Conservation (phyloP, 2,113 vertebrate species). For the Ascaphus truei region DNA sequence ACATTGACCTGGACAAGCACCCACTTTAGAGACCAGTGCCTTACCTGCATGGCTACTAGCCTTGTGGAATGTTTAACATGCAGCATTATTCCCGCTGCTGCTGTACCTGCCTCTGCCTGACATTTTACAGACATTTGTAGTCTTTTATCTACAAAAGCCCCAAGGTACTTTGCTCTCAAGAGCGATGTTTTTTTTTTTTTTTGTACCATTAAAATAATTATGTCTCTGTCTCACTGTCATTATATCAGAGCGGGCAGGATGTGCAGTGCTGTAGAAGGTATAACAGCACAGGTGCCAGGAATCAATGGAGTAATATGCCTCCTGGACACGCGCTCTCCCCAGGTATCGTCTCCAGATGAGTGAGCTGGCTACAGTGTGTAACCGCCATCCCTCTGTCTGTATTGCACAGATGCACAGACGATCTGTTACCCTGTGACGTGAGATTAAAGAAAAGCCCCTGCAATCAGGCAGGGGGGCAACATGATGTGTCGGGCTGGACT, state of each 20-base stretch:
- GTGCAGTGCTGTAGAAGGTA: not conserved
- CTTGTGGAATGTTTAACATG: conserved; percentile 6
- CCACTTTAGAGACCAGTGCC: not conserved
- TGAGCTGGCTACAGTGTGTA: no score
- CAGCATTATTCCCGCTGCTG: not conserved
- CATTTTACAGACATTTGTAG: conserved; percentile 12
- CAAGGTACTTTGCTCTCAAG: not conserved
- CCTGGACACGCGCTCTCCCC: no score
- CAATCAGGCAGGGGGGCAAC: no score
- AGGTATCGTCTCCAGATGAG: no score
- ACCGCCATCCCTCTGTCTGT: no score
- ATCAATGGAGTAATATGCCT: no score
- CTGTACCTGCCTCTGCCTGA: conserved; percentile 20
- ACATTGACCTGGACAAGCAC: not conserved
- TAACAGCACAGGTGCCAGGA: no score
- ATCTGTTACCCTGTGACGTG: no score
- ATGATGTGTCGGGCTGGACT: no score
- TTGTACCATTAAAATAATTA: conserved; percentile 11
- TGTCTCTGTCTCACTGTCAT: not conserved
- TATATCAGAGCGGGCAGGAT: not conserved
- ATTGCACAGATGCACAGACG: no score
- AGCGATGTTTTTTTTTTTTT: no score
- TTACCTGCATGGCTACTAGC: not conserved
- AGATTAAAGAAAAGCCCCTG: no score
- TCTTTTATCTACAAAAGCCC: conserved; percentile 30